These are phyloP conservation scores for Baryphthengus martii DNA, from an alignment of 2,113 vertebrate species.

Conservation along the genomic window DNA sequence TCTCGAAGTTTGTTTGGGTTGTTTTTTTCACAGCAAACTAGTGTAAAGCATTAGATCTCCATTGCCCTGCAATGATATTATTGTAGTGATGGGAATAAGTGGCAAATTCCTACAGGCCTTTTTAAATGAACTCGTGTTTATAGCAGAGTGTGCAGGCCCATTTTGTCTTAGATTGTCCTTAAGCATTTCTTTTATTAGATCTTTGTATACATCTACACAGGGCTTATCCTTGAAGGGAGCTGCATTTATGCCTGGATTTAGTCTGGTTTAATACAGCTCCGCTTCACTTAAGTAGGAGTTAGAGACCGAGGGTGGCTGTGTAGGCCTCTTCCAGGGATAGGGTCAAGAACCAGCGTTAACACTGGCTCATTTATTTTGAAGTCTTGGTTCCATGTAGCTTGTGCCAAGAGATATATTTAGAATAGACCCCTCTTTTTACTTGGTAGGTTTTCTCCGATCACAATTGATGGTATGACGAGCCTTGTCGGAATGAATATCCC, in stretches of 20 bases:
- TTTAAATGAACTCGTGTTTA: background rate
- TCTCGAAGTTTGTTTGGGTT: background rate
- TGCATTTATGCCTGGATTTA: background rate
- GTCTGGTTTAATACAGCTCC: background rate
- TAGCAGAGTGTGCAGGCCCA: background rate
- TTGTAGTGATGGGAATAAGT: background rate
- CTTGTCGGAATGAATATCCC: constrained; percentile 99
- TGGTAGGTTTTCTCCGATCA: constrained; percentile 97
- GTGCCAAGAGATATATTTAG: constrained; percentile 66
- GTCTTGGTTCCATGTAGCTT: background rate
- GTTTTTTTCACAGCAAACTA: background rate
- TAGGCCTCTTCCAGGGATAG: background rate
- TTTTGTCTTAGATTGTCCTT: background rate
- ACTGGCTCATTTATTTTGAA: background rate
- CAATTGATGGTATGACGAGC: constrained; percentile 99
- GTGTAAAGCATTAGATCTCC: background rate
- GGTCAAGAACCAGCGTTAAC: background rate
- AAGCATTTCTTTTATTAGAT: background rate
- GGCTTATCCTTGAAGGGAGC: background rate
- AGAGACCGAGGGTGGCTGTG: background rate
- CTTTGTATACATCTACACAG: background rate
- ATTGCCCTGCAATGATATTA: background rate
- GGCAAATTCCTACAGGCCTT: background rate
- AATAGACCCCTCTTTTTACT: constrained; percentile 74
- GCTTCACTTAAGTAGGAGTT: background rate